Percentiles rank a stretch among this genome's conserved stretches.
phyloP scores from a whole-genome alignment of 1,140 invertebrate genomes.

The Nasonia vitripennis region DNA sequence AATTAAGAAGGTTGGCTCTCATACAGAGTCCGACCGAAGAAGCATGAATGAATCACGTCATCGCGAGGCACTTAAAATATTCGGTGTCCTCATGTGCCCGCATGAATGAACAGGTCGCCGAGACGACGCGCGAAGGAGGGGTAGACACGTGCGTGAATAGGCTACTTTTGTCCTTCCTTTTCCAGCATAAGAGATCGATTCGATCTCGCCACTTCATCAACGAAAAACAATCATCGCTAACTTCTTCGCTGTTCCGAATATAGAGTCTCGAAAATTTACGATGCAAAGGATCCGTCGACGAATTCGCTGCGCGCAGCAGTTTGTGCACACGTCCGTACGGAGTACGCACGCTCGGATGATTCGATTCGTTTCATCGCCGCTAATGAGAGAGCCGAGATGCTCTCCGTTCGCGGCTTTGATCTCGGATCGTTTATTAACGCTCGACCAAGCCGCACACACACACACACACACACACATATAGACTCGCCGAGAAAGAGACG shows the following conservation, averaged over 20 bases:
- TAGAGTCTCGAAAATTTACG: background rate
- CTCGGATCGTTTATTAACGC: slow-evolving; percentile 63
- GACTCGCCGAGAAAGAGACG: background rate
- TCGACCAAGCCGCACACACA: slow-evolving; percentile 51
- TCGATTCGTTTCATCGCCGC: slow-evolving; percentile 60
- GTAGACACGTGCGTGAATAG: too few relatives aligned
- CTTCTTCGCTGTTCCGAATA: too few relatives aligned
- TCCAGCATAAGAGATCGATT: too few relatives aligned
- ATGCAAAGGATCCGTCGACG: background rate
- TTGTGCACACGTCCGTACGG: background rate
- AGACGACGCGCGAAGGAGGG: too few relatives aligned
- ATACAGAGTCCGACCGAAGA: background rate
- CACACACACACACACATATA: background rate
- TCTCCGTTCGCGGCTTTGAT: slow-evolving; percentile 56
- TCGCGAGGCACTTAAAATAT: background rate
- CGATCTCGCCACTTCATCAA: too few relatives aligned
- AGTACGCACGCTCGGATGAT: slow-evolving; percentile 53
- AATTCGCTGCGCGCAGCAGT: background rate
- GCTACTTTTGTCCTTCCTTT: too few relatives aligned
- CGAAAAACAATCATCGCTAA: too few relatives aligned
- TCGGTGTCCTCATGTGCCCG: background rate
- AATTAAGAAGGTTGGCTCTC: background rate
- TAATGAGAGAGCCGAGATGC: slow-evolving; percentile 54
- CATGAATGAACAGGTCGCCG: background rate
- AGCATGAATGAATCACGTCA: slow-evolving; percentile 1